These are phyloP conservation scores for Halocynthia roretzi DNA, from an alignment of 23 tunicate genomes.

Conservation along the genomic window DNA sequence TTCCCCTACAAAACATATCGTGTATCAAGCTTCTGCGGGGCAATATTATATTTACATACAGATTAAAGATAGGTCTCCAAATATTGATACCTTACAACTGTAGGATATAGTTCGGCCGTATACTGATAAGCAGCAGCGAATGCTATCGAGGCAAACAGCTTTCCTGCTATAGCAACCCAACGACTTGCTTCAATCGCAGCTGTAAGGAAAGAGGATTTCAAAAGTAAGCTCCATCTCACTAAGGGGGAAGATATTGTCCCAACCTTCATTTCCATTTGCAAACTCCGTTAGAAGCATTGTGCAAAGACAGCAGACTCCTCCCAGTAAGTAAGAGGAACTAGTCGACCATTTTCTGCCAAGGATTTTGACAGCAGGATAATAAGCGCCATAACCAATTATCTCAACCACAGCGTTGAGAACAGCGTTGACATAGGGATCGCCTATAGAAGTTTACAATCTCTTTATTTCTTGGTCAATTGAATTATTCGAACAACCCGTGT, in stretches of 20 bases:
- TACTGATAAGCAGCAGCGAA: constrained; percentile 49
- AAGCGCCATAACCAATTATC: constrained; percentile 4
- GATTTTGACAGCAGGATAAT: neutral
- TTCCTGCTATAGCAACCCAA: constrained; percentile 36
- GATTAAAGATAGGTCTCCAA: neutral
- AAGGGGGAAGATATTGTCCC: too few species aligned
- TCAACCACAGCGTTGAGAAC: constrained; percentile 51
- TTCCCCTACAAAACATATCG: constrained; percentile 21
- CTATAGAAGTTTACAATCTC: constrained; percentile 14
- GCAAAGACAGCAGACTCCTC: constrained; percentile 28
- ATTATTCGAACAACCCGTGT: neutral
- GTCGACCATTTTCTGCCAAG: constrained; percentile 1
- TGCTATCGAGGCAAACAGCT: constrained; percentile 56
- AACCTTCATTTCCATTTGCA: constrained; percentile 30
- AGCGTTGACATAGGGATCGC: constrained; percentile 50
- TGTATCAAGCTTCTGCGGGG: too few species aligned
- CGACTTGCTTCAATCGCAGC: constrained; percentile 23
- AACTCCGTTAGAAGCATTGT: constrained; percentile 39
- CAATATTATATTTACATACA: neutral
- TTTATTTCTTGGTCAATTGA: neutral
- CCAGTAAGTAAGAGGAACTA: neutral
- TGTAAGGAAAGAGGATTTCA: neutral
- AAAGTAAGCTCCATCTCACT: neutral
- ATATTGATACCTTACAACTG: constrained; percentile 46
- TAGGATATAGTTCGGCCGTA: constrained; percentile 72